phyloP scores from a whole-genome alignment of 2,888 invertebrate species.

The Netelia fuscicornis region DNA sequence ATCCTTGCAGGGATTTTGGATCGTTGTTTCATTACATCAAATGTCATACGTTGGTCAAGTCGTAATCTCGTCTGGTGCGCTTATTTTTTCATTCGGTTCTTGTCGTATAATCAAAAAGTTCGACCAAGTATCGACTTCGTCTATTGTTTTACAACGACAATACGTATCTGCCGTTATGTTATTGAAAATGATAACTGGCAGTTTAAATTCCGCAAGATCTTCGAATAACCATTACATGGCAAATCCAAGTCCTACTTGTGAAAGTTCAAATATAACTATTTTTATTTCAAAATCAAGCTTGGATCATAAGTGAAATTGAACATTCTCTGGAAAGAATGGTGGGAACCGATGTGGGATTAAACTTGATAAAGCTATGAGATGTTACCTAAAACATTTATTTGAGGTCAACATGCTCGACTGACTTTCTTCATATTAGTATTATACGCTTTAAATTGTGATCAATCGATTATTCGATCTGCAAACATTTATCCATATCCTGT shows the following conservation, averaged over 20 bases:
- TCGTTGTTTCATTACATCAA: background rate
- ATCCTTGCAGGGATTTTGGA: background rate
- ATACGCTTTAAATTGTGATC: conserved; percentile 32
- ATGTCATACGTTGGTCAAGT: no score
- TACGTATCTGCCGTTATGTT: no score
- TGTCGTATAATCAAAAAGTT: background rate
- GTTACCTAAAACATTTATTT: background rate
- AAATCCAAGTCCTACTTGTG: no score
- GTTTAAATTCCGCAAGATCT: no score
- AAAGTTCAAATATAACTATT: no score
- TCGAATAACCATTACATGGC: no score
- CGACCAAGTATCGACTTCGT: background rate
- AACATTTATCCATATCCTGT: background rate
- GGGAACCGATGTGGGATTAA: background rate
- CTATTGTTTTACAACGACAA: no score
- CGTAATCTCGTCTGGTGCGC: background rate
- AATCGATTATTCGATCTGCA: conserved; percentile 34
- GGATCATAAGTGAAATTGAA: background rate
- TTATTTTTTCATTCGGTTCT: background rate
- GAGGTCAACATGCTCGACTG: conserved; percentile 25
- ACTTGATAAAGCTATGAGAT: background rate
- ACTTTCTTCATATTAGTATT: conserved; percentile 25
- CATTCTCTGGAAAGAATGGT: background rate
- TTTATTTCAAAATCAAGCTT: no score
- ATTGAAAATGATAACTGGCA: no score